Base-by-base conservation (phyloP, 2,797 vertebrate genomes). In the Taeniopygia guttata region DNA sequence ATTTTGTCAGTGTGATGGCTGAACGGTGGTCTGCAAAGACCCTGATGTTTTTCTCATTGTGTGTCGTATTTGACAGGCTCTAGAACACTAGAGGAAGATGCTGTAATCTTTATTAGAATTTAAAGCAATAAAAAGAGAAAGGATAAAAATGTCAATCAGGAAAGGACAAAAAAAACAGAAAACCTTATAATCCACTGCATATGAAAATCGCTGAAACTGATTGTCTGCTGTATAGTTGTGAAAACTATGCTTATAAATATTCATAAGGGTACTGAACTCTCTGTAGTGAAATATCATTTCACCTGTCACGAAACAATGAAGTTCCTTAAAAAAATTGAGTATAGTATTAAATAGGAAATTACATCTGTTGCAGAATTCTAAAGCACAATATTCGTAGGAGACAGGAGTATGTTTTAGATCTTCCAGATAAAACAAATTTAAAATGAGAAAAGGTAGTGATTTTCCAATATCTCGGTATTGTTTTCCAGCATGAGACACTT, bases 1-100 rank as follows among this genome's bases (percentile, higher is more conserved):
- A 97, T 97, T 96, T 94, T 97, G 97, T 98, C 97, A 97, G 43
- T 75, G 70, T 94, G 94, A 96, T 89, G 89, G 90, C 36, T 96
- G 93, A 96, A 94, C 83, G 45, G 69, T 95, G 92, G 97, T 93
- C 97, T 95, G 69, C 60, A 81, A 97, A 96, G 60, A 77, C 59
- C 54, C 49, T 55, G 11, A n/a, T 66, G 34, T 74, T 96, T 95
- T 93, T 93, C 60, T 52, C 79, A 93, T 59, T 91, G 68, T 94
- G 69, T 82, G 84, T 90, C 91, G 84, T 91, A 74, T 93, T 96
- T 96, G 84, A 69, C 79, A 98, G 92, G 43, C 70, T 93, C 60
- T 84, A 84, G 75, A 94, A 85, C 27, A 40, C 38, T 46, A 67
- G 36, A 68, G 36, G 59, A 79, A 86, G 69, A 94, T 90, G 84